Evolutionary conservation across 2,797 vertebrate species (phyloP), one percentile per base, ranked within the genome.

Genomic region (Malacoctenus gilli): DNA sequence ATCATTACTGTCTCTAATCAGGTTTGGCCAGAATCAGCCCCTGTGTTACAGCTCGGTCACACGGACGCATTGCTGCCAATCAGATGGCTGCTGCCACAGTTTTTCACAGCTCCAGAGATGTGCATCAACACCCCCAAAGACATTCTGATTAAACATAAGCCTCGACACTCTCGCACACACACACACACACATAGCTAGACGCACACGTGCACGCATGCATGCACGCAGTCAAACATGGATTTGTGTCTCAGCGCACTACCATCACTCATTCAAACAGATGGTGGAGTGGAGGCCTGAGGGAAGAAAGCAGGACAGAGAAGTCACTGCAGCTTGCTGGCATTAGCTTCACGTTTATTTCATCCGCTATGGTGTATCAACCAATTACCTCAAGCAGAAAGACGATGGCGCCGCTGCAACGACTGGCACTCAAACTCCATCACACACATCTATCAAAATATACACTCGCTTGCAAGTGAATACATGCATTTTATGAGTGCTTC

Each of bases 191-290:
- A 70, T n/a, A n/a, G n/a, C n/a, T n/a, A n/a, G n/a, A n/a, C n/a
- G n/a, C n/a, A n/a, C n/a, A n/a, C n/a, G n/a, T n/a, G n/a, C n/a
- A n/a, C n/a, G n/a, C n/a, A n/a, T n/a, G n/a, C n/a, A n/a, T n/a
- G n/a, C n/a, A n/a, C n/a, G n/a, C n/a, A n/a, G n/a, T n/a, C n/a
- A 35, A 5, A 51, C 68, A 72, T 39, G 58, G 39, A 77, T 83
- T 40, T 68, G 64, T 60, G 67, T 59, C 74, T 68, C 64, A 41
- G 62, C 67, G 32, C 62, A 66, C 65, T 66, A 31, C 60, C 58
- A 47, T 77, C 79, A 64, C 50, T 76, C 80, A 73, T 12, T 63
- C 48, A 70, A 80, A 75, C 77, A 79, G 82, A 86, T 78, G 85
- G 80, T 23, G 8, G 46, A 30, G 52, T 58, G 38, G 60, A 53